phyloP scores from a whole-genome alignment of 2,888 invertebrate species.

The Chymomyza procnemis region DNA sequence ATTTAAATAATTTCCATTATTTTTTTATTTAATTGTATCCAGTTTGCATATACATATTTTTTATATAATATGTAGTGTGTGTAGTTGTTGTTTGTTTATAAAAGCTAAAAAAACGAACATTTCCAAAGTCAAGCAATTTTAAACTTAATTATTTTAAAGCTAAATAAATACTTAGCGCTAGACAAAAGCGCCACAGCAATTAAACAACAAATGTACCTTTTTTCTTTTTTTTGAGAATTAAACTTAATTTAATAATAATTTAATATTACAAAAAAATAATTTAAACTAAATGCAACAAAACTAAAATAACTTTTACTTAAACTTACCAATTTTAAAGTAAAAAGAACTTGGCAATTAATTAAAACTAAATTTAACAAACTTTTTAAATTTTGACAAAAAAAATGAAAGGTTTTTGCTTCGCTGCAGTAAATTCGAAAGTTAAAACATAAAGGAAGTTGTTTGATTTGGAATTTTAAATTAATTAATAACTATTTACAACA shows the following conservation, averaged over 20 bases:
- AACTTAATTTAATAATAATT: background rate
- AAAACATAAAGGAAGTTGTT: constrained; percentile 10
- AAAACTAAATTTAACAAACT: constrained; percentile 4
- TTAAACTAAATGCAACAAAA: constrained; percentile 10
- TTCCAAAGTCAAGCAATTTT: constrained; percentile 21
- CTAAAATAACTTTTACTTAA: background rate
- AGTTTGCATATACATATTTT: constrained; percentile 41
- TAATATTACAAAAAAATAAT: background rate
- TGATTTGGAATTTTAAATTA: background rate
- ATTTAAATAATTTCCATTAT: constrained; percentile 67
- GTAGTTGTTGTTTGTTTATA: constrained; percentile 28
- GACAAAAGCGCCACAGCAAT: background rate
- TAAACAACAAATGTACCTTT: background rate
- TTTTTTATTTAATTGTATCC: constrained; percentile 10
- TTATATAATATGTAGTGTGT: constrained; percentile 38
- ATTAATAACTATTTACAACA: background rate
- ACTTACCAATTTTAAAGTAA: background rate
- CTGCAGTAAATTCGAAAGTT: constrained; percentile 54
- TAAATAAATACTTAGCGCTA: constrained; percentile 60
- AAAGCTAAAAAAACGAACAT: constrained; percentile 29
- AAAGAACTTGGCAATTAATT: constrained; percentile 18
- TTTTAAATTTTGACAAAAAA: background rate
- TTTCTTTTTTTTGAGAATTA: background rate
- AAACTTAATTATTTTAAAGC: constrained; percentile 42
- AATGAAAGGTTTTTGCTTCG: constrained; percentile 38